A percentile compares a stretch with the other conserved stretches of the same genome.
Evolutionary conservation across 1,140 invertebrate species (phyloP).

Genomic region (Bombus affinis): DNA sequence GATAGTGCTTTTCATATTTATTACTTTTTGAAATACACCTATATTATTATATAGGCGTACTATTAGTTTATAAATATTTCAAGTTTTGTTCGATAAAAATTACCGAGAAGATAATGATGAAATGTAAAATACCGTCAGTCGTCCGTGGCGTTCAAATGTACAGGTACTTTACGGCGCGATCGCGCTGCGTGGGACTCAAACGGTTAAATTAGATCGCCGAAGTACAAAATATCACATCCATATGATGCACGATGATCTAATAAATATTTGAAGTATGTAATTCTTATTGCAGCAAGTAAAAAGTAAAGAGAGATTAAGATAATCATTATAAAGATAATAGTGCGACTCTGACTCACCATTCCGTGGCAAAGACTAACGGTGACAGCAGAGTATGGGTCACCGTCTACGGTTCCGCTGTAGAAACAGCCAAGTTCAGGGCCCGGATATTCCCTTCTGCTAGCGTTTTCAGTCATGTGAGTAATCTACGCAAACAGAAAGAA

Average conservation of each 20-base stretch:
- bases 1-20: no score
- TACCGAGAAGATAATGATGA: no score
- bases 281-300: background rate
- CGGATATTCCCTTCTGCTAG: constrained; percentile 79
- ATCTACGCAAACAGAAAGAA: constrained; percentile 77
- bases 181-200: no score
- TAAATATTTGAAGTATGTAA: background rate
- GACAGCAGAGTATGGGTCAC: constrained; percentile 86
- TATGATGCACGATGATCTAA: background rate
- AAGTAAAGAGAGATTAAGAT: background rate
- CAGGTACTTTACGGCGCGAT: no score
- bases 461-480: constrained; percentile 84
- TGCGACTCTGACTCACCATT: constrained; percentile 86
- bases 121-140: no score
- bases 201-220: background rate
- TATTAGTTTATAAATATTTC: no score
- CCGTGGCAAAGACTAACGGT: constrained; percentile 89
- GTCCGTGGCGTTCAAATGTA: no score
- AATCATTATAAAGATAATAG: background rate
- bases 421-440: constrained; percentile 85
- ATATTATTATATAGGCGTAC: no score
- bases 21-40: no score
- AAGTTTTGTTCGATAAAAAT: no score
- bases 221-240: background rate
- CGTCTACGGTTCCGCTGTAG: constrained; percentile 87